A percentile compares a stretch with the other conserved stretches of the same genome.
phyloP scores from a whole-genome alignment of 2,797 vertebrate species.

The Acipenser ruthenus region DNA sequence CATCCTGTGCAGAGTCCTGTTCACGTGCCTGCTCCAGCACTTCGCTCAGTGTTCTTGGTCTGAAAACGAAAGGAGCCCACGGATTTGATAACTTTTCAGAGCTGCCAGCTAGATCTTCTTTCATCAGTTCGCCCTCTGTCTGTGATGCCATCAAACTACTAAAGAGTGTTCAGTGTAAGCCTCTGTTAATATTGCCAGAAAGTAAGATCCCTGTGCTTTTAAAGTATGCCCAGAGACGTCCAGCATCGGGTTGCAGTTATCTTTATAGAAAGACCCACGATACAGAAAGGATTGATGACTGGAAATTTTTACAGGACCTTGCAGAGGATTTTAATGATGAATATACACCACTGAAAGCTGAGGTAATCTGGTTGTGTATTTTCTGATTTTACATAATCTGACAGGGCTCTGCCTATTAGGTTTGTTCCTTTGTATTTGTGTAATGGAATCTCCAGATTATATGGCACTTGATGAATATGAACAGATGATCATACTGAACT shows the following conservation, averaged over 20 bases:
- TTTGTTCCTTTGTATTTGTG: too few relatives aligned
- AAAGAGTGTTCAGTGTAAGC: slow-evolving; percentile 39
- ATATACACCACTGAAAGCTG: slow-evolving; percentile 45
- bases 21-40: slow-evolving; percentile 1
- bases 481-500: too few relatives aligned
- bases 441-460: too few relatives aligned
- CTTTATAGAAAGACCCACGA: background rate
- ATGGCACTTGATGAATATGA: too few relatives aligned
- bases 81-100: background rate
- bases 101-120: slow-evolving; percentile 5
- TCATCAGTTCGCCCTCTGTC: slow-evolving; percentile 37
- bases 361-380: slow-evolving; percentile 38
- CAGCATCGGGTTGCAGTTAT: background rate
- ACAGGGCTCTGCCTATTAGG: too few relatives aligned
- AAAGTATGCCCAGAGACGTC: slow-evolving; percentile 18
- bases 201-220: slow-evolving; percentile 56
- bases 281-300: slow-evolving; percentile 21
- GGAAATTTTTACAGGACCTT: slow-evolving; percentile 51
- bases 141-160: slow-evolving; percentile 54
- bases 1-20: slow-evolving; percentile 29
- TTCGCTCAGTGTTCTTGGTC: slow-evolving; percentile 8
- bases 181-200: slow-evolving; percentile 34
- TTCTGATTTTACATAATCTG: too few relatives aligned
- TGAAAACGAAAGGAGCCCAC: slow-evolving; percentile 25
- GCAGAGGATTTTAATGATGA: slow-evolving; percentile 62